Percentiles rank a stretch among this genome's conserved stretches.
These are phyloP conservation scores for Pleuronectes platessa DNA, from an alignment of 2,113 vertebrate species.

Conservation along the genomic window DNA sequence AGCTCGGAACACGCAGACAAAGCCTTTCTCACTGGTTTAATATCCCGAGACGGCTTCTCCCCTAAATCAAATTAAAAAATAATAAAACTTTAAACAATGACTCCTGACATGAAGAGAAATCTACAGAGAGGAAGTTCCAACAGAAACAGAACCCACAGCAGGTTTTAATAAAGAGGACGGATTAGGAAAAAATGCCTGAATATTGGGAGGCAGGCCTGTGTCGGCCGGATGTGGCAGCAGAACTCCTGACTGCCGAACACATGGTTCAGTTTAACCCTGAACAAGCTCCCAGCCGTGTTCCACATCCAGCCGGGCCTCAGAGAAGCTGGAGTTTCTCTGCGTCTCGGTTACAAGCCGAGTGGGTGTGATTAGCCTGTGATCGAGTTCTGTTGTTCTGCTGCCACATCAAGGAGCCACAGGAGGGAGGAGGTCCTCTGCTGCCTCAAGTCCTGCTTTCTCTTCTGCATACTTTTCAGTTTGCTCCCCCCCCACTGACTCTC, in stretches of 20 bases:
- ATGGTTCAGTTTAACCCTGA: conserved; percentile 38
- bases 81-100: too few relatives aligned
- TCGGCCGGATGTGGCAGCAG: conserved; percentile 42
- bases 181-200: neutral
- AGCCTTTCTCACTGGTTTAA: too few relatives aligned
- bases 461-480: too few relatives aligned
- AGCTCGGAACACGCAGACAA: too few relatives aligned
- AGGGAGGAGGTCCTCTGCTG: too few relatives aligned
- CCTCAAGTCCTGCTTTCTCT: too few relatives aligned
- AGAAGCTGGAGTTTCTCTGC: neutral
- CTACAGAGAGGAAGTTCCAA: neutral
- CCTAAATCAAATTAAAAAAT: too few relatives aligned
- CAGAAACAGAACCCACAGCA: neutral
- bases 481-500: too few relatives aligned
- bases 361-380: neutral
- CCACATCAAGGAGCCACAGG: neutral
- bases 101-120: neutral
- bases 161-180: conserved; percentile 12
- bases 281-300: conserved; percentile 5
- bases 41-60: too few relatives aligned
- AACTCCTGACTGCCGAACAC: conserved; percentile 21
- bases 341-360: neutral
- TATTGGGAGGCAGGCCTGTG: neutral
- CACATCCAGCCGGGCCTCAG: conserved; percentile 1
- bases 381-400: neutral